A percentile compares a stretch with the other conserved stretches of the same genome.
These are phyloP conservation scores for Aphodius sticticus DNA, from an alignment of 2,888 invertebrate genomes.

Conservation along the genomic window DNA sequence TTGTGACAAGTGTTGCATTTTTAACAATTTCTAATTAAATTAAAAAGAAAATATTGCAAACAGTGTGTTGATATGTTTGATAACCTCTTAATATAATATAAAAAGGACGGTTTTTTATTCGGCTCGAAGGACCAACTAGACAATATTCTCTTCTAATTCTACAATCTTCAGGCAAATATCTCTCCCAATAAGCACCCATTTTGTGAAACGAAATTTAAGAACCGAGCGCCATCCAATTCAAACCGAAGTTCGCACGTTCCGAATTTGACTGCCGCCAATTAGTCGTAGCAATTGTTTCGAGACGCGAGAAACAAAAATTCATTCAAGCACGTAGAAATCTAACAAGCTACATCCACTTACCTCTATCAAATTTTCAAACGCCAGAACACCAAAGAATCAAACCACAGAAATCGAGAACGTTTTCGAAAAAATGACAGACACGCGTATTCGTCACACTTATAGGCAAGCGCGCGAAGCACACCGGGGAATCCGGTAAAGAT, in stretches of 20 bases:
- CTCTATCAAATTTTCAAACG: not conserved
- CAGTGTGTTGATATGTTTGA: too few species aligned
- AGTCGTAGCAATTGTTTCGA: not conserved
- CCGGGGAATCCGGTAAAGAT: not conserved
- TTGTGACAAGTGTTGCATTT: too few species aligned
- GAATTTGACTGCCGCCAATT: not conserved
- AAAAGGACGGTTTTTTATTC: too few species aligned
- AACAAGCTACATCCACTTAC: not conserved
- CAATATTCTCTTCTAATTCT: too few species aligned
- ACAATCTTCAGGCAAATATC: not conserved
- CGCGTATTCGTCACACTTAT: not conserved
- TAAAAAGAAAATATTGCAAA: too few species aligned
- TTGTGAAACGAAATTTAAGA: not conserved
- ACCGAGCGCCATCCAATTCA: not conserved
- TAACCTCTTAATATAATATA: too few species aligned
- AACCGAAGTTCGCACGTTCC: not conserved
- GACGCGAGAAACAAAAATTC: not conserved
- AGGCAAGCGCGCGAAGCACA: not conserved
- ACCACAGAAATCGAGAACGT: not conserved
- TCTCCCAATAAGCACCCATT: not conserved
- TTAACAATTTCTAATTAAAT: too few species aligned
- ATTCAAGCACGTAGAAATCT: not conserved
- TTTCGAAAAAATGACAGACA: not conserved
- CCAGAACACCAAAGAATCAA: not conserved
- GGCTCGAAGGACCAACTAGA: too few species aligned